These are phyloP conservation scores for Pharmacophagus antenor DNA, from an alignment of 2,888 invertebrate species.

Conservation along the genomic window DNA sequence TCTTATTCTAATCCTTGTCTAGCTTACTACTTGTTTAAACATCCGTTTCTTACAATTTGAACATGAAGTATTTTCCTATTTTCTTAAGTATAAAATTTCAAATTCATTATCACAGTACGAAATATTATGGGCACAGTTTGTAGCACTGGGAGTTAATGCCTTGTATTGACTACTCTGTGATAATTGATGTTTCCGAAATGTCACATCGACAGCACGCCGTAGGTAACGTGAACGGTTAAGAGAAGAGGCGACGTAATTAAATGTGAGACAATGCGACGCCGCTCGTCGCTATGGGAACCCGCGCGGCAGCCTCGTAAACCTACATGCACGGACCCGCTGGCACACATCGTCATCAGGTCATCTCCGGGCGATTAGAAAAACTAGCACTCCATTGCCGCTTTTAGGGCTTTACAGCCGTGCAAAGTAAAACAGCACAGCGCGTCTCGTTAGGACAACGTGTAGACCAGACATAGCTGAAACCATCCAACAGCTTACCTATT, in stretches of 20 bases:
- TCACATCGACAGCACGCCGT: slow-evolving; percentile 56
- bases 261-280: slow-evolving; percentile 54
- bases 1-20: too few species aligned
- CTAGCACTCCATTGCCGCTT: slow-evolving; percentile 33
- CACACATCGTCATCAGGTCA: slow-evolving; percentile 52
- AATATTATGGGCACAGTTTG: too few species aligned
- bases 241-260: slow-evolving; percentile 23
- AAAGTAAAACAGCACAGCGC: slow-evolving; percentile 21
- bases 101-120: too few species aligned
- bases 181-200: slow-evolving; percentile 28
- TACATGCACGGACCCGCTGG: slow-evolving; percentile 67
- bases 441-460: slow-evolving; percentile 5
- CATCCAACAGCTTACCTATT: not conserved
- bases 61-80: too few species aligned
- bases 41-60: too few species aligned
- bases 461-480: slow-evolving; percentile 3
- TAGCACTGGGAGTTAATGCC: too few species aligned
- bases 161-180: not conserved
- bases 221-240: slow-evolving; percentile 59
- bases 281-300: slow-evolving; percentile 55
- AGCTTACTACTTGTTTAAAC: too few species aligned
- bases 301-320: slow-evolving; percentile 60
- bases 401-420: slow-evolving; percentile 18
- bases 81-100: too few species aligned
- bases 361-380: slow-evolving; percentile 39